Evolutionary conservation across 2,797 vertebrate genomes (phyloP).

Genomic region (Oreochromis mossambicus): DNA sequence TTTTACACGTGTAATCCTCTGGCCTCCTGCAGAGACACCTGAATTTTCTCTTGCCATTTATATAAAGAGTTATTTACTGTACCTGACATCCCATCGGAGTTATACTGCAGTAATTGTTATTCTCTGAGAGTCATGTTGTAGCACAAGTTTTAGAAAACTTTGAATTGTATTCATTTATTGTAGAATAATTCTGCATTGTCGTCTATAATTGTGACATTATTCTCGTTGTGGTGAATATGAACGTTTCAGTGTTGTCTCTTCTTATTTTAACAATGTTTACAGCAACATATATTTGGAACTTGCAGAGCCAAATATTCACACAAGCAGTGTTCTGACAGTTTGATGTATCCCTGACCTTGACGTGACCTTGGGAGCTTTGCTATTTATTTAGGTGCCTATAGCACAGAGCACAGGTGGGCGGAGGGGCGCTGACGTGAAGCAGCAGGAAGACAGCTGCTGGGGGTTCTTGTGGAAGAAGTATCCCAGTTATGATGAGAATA

Average conservation of each 20-base stretch:
- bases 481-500: not conserved
- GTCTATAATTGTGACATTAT: not conserved
- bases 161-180: not conserved
- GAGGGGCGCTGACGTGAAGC: not conserved
- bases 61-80: not conserved
- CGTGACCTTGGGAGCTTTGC: not conserved
- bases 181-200: not conserved
- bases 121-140: not conserved
- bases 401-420: not conserved
- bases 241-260: not conserved
- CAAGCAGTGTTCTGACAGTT: not conserved
- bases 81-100: not conserved
- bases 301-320: not conserved
- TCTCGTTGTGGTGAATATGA: not conserved
- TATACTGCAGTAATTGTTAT: not conserved
- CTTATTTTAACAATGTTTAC: not conserved
- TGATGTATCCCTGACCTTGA: not conserved
- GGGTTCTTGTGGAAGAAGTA: not conserved
- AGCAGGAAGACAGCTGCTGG: not conserved
- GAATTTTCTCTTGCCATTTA: not conserved
- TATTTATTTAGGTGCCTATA: not conserved
- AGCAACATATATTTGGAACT: not conserved
- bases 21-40: not conserved
- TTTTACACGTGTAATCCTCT: not conserved
- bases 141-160: not conserved